Percentiles rank a stretch among this genome's conserved stretches.
Evolutionary conservation across 2,888 invertebrate species (phyloP).

Genomic region (Ctenicera cuprea): DNA sequence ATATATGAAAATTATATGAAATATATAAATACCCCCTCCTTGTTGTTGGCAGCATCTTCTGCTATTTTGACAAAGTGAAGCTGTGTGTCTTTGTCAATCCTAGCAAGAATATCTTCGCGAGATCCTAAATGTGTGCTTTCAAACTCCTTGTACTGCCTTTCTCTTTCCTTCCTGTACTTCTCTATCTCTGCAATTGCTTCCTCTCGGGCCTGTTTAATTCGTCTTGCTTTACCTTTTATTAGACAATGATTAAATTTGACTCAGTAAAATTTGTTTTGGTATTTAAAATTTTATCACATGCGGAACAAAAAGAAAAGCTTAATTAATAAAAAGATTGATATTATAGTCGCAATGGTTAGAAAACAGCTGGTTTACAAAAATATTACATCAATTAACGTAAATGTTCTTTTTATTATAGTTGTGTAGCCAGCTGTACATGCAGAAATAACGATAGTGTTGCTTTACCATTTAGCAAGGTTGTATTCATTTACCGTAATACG

Average conservation of each 20-base stretch:
- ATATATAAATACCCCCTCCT: slow-evolving; percentile 63
- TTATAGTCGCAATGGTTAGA: no score
- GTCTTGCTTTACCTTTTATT: slow-evolving; percentile 65
- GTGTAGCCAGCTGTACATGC: no score
- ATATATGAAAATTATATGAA: not conserved
- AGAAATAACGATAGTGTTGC: no score
- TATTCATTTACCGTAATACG: no score
- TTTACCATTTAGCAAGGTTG: no score
- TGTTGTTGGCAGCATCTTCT: slow-evolving; percentile 65
- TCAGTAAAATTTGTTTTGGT: no score
- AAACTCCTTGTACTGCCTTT: slow-evolving; percentile 68
- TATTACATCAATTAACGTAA: not conserved
- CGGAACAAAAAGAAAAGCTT: no score
- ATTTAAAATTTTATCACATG: no score
- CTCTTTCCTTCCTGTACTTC: slow-evolving; percentile 68
- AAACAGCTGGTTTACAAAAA: no score
- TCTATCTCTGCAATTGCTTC: slow-evolving; percentile 71
- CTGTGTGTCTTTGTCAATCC: slow-evolving; percentile 70
- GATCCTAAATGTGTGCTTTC: slow-evolving; percentile 70
- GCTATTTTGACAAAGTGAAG: slow-evolving; percentile 64
- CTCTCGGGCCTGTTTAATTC: slow-evolving; percentile 71
- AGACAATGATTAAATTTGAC: not conserved
- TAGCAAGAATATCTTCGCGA: slow-evolving; percentile 68
- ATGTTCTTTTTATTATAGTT: not conserved
- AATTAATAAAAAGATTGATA: no score